Percentiles rank a stretch among this genome's conserved stretches.
Conservation (phyloP, 1,140 invertebrate genomes). For the Heliothis subflexa region DNA sequence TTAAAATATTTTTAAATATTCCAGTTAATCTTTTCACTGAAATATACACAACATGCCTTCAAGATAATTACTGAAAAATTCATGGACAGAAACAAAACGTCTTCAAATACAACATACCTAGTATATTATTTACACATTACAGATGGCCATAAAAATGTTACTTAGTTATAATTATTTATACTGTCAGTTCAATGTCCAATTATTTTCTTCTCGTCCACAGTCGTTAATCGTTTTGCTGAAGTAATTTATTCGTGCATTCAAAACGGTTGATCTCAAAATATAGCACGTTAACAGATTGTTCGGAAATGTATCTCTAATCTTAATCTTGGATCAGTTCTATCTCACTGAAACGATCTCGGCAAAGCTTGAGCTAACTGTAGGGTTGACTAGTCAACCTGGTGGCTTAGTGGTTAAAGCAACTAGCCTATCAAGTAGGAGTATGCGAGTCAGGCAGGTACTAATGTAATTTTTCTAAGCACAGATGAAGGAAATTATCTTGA, state of each 20-base stretch:
- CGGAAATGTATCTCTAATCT: slow-evolving; percentile 32
- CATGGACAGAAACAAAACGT: neutral
- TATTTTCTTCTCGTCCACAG: neutral
- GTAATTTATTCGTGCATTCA: slow-evolving; percentile 30
- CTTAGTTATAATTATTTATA: neutral
- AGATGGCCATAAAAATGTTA: neutral
- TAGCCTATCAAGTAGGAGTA: no score
- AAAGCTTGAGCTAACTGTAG: neutral
- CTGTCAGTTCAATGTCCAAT: slow-evolving; percentile 13
- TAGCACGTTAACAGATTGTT: slow-evolving; percentile 34
- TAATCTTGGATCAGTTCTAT: slow-evolving; percentile 44
- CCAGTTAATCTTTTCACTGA: no score
- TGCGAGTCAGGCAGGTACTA: no score
- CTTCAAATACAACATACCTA: neutral
- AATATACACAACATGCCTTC: no score
- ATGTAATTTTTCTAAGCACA: no score
- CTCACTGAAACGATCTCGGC: slow-evolving; percentile 33
- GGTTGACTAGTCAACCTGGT: slow-evolving; percentile 2
- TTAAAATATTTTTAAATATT: neutral
- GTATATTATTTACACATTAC: neutral
- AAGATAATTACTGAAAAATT: neutral
- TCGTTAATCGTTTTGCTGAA: slow-evolving; percentile 3
- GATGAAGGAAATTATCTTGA: no score
- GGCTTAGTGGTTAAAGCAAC: no score
- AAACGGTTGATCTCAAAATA: slow-evolving; percentile 28